phyloP scores from a whole-genome alignment of 2,888 invertebrate species.

The Scrobipalpa costella region DNA sequence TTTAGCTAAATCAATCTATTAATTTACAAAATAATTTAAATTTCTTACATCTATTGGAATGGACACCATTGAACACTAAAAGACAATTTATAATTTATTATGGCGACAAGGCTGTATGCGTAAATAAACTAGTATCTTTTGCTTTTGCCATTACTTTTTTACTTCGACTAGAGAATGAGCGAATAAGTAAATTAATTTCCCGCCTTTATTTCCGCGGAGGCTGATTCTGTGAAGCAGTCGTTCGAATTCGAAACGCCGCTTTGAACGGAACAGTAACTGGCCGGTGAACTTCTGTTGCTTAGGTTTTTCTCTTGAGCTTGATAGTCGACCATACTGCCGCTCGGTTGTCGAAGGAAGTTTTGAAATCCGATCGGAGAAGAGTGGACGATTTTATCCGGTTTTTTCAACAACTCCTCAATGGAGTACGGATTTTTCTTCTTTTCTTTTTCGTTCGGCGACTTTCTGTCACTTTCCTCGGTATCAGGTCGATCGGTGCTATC shows the following conservation, averaged over 20 bases:
- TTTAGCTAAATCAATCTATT: conserved; percentile 13
- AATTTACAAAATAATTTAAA: conserved; percentile 27
- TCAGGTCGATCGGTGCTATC: conserved; percentile 81
- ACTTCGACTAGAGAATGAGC: conserved; percentile 32
- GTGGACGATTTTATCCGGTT: conserved; percentile 84
- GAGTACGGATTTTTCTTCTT: conserved; percentile 91
- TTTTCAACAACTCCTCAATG: conserved; percentile 92
- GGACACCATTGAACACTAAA: conserved; percentile 19
- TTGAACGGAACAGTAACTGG: conserved; percentile 70
- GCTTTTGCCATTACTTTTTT: conserved; percentile 14
- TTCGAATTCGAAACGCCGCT: conserved; percentile 70
- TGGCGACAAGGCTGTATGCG: conserved; percentile 19
- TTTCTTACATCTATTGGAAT: conserved; percentile 10
- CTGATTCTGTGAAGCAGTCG: conserved; percentile 66
- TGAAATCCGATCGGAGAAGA: conserved; percentile 62
- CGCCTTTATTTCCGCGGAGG: conserved; percentile 67
- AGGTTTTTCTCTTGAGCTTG: conserved; percentile 57
- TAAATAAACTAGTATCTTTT: conserved; percentile 12
- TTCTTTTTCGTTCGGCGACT: conserved; percentile 64
- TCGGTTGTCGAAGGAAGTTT: conserved; percentile 80
- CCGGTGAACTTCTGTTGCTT: conserved; percentile 72
- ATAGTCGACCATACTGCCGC: conserved; percentile 80
- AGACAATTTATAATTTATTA: conserved; percentile 3
- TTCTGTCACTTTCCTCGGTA: conserved; percentile 63
- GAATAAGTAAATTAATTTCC: conserved; percentile 51